Evolutionary conservation across 2,888 invertebrate species (phyloP).

Genomic region (Lasioglossum morio): DNA sequence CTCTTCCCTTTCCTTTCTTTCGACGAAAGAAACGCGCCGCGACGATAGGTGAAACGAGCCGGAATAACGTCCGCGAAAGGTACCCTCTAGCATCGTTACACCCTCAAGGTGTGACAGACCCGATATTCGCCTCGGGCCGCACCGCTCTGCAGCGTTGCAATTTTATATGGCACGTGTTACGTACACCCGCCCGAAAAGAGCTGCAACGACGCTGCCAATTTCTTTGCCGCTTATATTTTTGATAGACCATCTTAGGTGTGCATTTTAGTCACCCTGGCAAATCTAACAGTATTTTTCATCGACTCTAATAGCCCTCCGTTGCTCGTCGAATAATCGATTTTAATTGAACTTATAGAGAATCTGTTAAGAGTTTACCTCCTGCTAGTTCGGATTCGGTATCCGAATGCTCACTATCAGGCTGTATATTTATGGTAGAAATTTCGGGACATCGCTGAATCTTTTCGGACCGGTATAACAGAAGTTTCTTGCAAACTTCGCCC

Average conservation of each 20-base stretch:
- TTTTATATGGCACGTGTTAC: conserved; percentile 59
- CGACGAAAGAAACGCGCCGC: conserved; percentile 14
- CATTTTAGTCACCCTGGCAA: too few species aligned
- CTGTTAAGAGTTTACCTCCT: too few species aligned
- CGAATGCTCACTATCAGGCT: neutral
- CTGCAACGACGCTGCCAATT: neutral
- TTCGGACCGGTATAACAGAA: conserved; percentile 21
- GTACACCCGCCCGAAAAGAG: neutral
- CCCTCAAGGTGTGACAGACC: conserved; percentile 49
- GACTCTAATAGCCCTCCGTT: neutral
- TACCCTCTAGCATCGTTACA: conserved; percentile 27
- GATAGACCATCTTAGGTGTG: neutral
- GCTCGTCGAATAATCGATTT: neutral
- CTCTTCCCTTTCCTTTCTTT: neutral
- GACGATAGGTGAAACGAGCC: conserved; percentile 4
- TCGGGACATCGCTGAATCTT: neutral
- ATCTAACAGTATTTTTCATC: neutral
- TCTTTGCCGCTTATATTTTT: neutral
- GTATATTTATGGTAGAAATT: neutral
- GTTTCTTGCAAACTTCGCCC: conserved; percentile 25
- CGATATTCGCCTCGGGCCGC: conserved; percentile 44
- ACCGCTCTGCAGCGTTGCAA: conserved; percentile 11
- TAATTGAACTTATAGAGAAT: neutral
- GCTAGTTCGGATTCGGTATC: neutral
- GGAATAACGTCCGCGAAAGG: conserved; percentile 16